Base-by-base conservation (phyloP, 2,797 vertebrate species). In the Crenichthys baileyi region DNA sequence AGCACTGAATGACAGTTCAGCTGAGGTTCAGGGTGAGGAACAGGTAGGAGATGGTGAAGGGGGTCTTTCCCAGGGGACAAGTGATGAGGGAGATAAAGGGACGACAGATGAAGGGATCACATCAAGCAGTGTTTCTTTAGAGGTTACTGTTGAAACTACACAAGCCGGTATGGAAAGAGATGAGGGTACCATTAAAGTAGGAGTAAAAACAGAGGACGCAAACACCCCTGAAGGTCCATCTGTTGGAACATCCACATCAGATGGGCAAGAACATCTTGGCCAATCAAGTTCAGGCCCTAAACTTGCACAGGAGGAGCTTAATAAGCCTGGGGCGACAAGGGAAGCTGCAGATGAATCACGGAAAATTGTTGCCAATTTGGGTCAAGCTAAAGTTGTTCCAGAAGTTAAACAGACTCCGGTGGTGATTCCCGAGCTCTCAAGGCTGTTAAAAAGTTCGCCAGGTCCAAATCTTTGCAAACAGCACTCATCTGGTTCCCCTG, bases 141-240 rank as follows among this genome's bases (percentile, higher is more conserved):
- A 96, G 78, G 93, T 96, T 61, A 95, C 91, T 0, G 93, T 96
- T 83, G 95, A 96, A 89, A 95, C 82, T 50, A 88, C 84, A 8
- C 89, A 89, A 1, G n/a, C 72, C 18, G 83, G 67, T 74, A 77
- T 87, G 65, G 89, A 92, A 41, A 89, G 75, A 72, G 91, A 91
- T 61, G 90, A 90, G 39, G 87, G 76, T 4, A 84, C 60, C 60
- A 65, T 70, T 73, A 89, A 74, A 50, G 56, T 68, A 9, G 80
- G 51, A 71, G 88, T 87, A 75, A 92, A 87, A 70, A 80, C 82
- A 22, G 88, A 91, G 20, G 83, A 89, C 18, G 74, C 79, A 76
- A 90, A 84, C 41, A 73, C 70, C 58, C 84, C 53, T 15, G 39
- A 79, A 22, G 86, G 83, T 48, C 90, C 83, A 41, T 89, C 93